A percentile compares a stretch with the other conserved stretches of the same genome.
Evolutionary conservation across 2,888 invertebrate species (phyloP).

Genomic region (Rotaria magnacalcarata): DNA sequence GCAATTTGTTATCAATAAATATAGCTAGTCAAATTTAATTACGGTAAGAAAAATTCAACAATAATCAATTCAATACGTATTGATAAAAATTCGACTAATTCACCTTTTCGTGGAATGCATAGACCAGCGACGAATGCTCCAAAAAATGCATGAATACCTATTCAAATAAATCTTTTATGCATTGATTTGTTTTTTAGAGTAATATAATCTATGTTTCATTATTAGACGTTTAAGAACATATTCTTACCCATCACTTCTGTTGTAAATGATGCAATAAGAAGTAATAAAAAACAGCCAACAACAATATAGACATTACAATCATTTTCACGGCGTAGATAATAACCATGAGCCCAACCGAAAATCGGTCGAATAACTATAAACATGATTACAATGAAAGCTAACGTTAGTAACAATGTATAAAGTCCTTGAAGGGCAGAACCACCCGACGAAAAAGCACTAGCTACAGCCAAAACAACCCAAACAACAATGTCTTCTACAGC

Average conservation of each 20-base stretch:
- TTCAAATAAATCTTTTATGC: no score
- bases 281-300: neutral
- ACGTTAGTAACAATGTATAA: neutral
- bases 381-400: neutral
- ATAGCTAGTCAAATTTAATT: neutral
- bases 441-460: neutral
- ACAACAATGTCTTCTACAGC: slow-evolving; percentile 20
- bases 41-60: slow-evolving; percentile 25
- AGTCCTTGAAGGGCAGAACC: slow-evolving; percentile 17
- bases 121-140: slow-evolving; percentile 22
- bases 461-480: slow-evolving; percentile 19
- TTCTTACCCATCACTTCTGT: slow-evolving; percentile 5
- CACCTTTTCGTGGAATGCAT: slow-evolving; percentile 3
- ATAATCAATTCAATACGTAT: slow-evolving; percentile 25
- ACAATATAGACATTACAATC: neutral
- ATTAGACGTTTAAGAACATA: no score
- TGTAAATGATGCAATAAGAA: slow-evolving; percentile 8
- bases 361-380: neutral
- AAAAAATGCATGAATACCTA: slow-evolving; percentile 27
- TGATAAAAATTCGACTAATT: neutral
- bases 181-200: no score
- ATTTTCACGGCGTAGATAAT: neutral
- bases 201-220: no score
- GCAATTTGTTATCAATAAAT: neutral
- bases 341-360: neutral